These are phyloP conservation scores for Drosophila vallismaia DNA, from an alignment of 2,888 invertebrate genomes.

Conservation along the genomic window DNA sequence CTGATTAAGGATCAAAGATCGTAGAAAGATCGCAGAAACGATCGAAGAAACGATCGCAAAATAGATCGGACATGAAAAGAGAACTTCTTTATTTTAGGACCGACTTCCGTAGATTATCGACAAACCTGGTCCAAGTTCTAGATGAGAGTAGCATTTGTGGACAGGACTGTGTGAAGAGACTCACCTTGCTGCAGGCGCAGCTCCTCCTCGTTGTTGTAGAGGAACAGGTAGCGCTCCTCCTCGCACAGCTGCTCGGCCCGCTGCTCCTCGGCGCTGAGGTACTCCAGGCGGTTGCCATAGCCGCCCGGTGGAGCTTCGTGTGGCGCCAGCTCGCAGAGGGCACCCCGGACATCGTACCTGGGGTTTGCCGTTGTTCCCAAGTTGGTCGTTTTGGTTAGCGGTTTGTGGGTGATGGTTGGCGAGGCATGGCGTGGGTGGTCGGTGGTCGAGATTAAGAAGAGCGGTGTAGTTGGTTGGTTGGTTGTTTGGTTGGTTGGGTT, in stretches of 20 bases:
- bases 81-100: too few relatives aligned
- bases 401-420: background rate
- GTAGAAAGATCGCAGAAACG: too few relatives aligned
- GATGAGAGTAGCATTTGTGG: background rate
- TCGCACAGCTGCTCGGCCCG: slow-evolving; percentile 96
- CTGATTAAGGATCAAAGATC: too few relatives aligned
- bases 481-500: slow-evolving; percentile 3
- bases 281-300: slow-evolving; percentile 85
- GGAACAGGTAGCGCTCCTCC: slow-evolving; percentile 94
- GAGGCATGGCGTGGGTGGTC: background rate
- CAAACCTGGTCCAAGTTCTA: background rate
- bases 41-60: too few relatives aligned
- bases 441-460: background rate
- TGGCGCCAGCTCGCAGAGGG: slow-evolving; percentile 92
- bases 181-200: slow-evolving; percentile 95
- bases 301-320: slow-evolving; percentile 93
- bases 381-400: background rate
- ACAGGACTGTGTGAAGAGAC: slow-evolving; percentile 25
- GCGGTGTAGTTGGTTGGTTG: slow-evolving; percentile 5
- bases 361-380: background rate
- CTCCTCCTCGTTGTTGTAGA: slow-evolving; percentile 94
- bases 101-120: slow-evolving; percentile 3
- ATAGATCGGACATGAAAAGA: too few relatives aligned
- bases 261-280: slow-evolving; percentile 89
- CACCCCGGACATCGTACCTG: slow-evolving; percentile 97